Evolutionary conservation across 2,797 vertebrate species (phyloP).

Genomic region (Astyanax mexicanus): DNA sequence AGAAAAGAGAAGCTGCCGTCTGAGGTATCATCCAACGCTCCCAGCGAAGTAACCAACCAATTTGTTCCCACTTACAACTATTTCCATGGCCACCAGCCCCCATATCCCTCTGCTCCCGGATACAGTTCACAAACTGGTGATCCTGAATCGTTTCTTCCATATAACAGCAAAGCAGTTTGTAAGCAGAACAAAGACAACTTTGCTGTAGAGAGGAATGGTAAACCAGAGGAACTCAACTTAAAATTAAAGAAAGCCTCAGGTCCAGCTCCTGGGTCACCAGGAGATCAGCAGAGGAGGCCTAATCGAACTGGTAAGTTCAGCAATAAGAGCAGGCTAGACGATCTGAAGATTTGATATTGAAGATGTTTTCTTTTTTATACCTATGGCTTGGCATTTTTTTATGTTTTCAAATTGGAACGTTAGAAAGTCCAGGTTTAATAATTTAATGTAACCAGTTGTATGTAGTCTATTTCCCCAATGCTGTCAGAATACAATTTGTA

Average conservation of each 20-base stretch:
- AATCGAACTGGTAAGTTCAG: conserved; percentile 73
- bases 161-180: conserved; percentile 73
- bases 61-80: conserved; percentile 73
- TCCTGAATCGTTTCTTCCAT: conserved; percentile 71
- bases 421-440: neutral
- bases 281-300: conserved; percentile 62
- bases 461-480: neutral
- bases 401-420: neutral
- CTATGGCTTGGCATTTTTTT: neutral
- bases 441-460: neutral
- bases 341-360: conserved; percentile 79
- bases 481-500: neutral
- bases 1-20: conserved; percentile 10
- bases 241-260: conserved; percentile 73
- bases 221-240: conserved; percentile 74
- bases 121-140: conserved; percentile 72
- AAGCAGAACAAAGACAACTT: conserved; percentile 85
- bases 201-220: conserved; percentile 78
- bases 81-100: conserved; percentile 64
- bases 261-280: conserved; percentile 71
- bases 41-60: conserved; percentile 53
- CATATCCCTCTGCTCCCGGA: conserved; percentile 69
- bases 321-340: conserved; percentile 82
- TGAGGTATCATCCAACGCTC: conserved; percentile 50
- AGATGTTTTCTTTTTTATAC: neutral